These are phyloP conservation scores for Xestia sexstrigata DNA, from an alignment of 2,888 invertebrate species.

Conservation along the genomic window DNA sequence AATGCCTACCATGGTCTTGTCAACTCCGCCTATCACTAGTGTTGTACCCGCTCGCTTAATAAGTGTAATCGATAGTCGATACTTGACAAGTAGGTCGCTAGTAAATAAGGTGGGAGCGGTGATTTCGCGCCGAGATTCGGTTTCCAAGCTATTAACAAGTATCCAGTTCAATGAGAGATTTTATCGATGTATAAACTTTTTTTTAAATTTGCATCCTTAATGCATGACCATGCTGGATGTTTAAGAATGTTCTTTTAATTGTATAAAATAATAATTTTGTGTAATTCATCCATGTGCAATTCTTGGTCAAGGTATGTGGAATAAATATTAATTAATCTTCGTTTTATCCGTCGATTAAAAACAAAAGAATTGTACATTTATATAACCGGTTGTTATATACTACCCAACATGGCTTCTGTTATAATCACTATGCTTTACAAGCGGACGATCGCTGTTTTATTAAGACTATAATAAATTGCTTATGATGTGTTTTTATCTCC, in stretches of 20 bases:
- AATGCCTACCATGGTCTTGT: slow-evolving; percentile 72
- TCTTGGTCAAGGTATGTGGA: slow-evolving; percentile 4
- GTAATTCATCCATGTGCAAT: not conserved
- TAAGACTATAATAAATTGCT: slow-evolving; percentile 14
- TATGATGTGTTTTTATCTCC: not conserved
- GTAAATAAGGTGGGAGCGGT: slow-evolving; percentile 64
- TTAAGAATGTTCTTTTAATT: too few species aligned
- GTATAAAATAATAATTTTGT: slow-evolving; percentile 36
- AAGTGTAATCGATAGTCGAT: slow-evolving; percentile 77
- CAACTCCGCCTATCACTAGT: slow-evolving; percentile 72
- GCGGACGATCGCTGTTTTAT: slow-evolving; percentile 15
- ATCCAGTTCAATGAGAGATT: slow-evolving; percentile 54
- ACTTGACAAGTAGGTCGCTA: slow-evolving; percentile 75
- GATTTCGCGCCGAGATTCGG: slow-evolving; percentile 64
- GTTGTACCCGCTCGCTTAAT: slow-evolving; percentile 73
- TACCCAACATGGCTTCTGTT: slow-evolving; percentile 6
- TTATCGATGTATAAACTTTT: slow-evolving; percentile 37
- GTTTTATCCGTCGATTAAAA: slow-evolving; percentile 29
- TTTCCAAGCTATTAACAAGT: slow-evolving; percentile 60
- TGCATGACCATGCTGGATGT: not conserved
- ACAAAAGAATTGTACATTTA: slow-evolving; percentile 22
- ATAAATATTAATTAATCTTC: slow-evolving; percentile 44
- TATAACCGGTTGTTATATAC: slow-evolving; percentile 40
- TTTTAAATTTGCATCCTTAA: slow-evolving; percentile 47
- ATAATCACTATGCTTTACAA: slow-evolving; percentile 31